Base-by-base conservation (phyloP, 1,140 invertebrate genomes). In the Pomacea maculata region DNA sequence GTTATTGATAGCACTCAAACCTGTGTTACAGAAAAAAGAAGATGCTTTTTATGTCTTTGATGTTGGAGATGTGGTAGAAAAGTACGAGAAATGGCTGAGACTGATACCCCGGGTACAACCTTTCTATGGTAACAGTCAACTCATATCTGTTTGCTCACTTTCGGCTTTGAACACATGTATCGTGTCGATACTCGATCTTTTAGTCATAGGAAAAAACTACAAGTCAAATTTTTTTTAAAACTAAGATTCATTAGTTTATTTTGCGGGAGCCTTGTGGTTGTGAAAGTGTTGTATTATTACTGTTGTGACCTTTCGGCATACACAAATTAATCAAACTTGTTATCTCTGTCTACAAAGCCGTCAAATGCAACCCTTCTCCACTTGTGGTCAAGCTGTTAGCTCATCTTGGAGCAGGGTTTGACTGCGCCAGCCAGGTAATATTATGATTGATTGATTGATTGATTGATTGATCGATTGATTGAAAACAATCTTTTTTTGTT, bases 11-110 rank as follows among this genome's bases (percentile, higher is more conserved):
- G 15, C 15, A 11, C 15, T 17, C 57, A 6, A 2, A 61, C 15
- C 57, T 61, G 3, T 14, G 57, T 61, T 11, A 61, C 82, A 89
- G 87, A 76, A 78, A 10, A 78, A 76, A 79, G 87, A 98, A 91
- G 96, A 98, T 90, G 95, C 98, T 67, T 98, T 99, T 91, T 98
- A 97, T 90, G 94, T 99, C 74, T 95, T 96, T 88, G 96, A 99
- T 91, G 92, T 99, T 76, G 95, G 96, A 73, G 96, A 97, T 85
- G 94, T 99, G 86, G 94, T 97, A 65, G 92, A 94, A 10, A 96
- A 98, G 88, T 95, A 96, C 91, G 93, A 95, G 83, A 94, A 94
- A 72, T 99, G 98, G 97, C 95, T 94, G 80, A 91, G 94, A 75
- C 93, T 94, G 79, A 92, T 99, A 92, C 97, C 98, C 15, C 93